Percentiles rank a stretch among this genome's conserved stretches.
phyloP scores from a whole-genome alignment of 2,113 vertebrate species.

The Ancistrus triradiatus region DNA sequence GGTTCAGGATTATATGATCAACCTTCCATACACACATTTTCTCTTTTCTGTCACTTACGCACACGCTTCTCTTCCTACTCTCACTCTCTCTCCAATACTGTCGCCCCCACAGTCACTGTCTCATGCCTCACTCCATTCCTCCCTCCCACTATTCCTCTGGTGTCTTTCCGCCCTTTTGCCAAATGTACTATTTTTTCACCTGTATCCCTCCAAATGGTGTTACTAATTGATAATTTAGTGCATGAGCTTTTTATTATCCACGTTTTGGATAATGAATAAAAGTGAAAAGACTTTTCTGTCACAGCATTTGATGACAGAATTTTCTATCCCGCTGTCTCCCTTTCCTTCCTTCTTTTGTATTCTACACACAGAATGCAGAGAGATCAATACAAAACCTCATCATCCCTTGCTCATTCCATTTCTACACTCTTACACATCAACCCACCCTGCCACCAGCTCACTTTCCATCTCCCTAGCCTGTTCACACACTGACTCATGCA shows the following conservation, averaged over 20 bases:
- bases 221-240: too few relatives aligned
- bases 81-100: neutral
- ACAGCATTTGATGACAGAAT: too few relatives aligned
- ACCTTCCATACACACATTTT: too few relatives aligned
- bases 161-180: too few relatives aligned
- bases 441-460: slow-evolving; percentile 15
- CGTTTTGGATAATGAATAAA: too few relatives aligned
- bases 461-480: slow-evolving; percentile 6
- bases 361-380: slow-evolving; percentile 60
- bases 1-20: too few relatives aligned
- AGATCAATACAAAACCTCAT: slow-evolving; percentile 49
- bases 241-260: too few relatives aligned
- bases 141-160: neutral
- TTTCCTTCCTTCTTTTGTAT: slow-evolving; percentile 56
- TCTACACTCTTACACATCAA: slow-evolving; percentile 58
- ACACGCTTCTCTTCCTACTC: slow-evolving; percentile 6
- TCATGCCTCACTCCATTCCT: neutral
- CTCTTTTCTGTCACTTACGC: slow-evolving; percentile 19
- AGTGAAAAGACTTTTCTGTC: too few relatives aligned
- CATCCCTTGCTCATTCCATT: slow-evolving; percentile 50
- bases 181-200: neutral
- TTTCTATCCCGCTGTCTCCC: neutral
- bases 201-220: too few relatives aligned
- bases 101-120: slow-evolving; percentile 11
- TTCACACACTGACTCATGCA: slow-evolving; percentile 72